Conservation (phyloP, 1,140 invertebrate species). For the Bombus cullumanus region DNA sequence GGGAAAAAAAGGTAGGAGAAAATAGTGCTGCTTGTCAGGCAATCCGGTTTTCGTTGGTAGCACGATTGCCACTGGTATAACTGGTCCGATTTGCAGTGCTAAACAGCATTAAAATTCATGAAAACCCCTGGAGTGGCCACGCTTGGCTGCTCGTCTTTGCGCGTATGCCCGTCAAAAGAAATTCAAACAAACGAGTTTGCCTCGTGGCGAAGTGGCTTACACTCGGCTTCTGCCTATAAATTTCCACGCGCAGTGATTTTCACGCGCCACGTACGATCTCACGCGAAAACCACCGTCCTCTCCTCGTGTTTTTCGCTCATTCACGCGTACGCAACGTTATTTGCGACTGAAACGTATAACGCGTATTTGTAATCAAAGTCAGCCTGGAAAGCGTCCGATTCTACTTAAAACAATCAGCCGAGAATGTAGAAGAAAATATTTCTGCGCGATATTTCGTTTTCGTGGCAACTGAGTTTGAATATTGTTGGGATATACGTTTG, state of each 20-base stretch:
- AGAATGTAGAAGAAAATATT: too few species aligned
- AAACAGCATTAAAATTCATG: constrained; percentile 43
- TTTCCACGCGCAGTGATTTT: neutral
- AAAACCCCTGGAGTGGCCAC: constrained; percentile 8
- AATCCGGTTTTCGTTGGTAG: constrained; percentile 10
- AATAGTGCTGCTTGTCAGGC: too few species aligned
- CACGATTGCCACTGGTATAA: neutral
- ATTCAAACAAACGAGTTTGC: constrained; percentile 19
- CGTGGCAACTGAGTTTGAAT: too few species aligned
- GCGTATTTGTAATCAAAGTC: too few species aligned
- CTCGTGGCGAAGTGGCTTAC: neutral
- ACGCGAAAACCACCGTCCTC: neutral
- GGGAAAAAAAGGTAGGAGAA: too few species aligned
- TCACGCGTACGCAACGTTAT: neutral
- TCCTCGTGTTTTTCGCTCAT: neutral
- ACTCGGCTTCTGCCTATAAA: neutral
- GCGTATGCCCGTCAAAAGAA: neutral
- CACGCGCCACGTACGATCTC: neutral
- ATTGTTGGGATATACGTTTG: too few species aligned
- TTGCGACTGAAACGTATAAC: too few species aligned
- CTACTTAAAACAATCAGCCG: too few species aligned
- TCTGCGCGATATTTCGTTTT: too few species aligned
- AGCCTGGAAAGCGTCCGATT: too few species aligned
- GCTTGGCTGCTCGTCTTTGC: neutral
- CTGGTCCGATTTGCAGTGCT: constrained; percentile 16